These are phyloP conservation scores for Leucosticte australis DNA, from an alignment of 2,113 vertebrate species.

Conservation along the genomic window DNA sequence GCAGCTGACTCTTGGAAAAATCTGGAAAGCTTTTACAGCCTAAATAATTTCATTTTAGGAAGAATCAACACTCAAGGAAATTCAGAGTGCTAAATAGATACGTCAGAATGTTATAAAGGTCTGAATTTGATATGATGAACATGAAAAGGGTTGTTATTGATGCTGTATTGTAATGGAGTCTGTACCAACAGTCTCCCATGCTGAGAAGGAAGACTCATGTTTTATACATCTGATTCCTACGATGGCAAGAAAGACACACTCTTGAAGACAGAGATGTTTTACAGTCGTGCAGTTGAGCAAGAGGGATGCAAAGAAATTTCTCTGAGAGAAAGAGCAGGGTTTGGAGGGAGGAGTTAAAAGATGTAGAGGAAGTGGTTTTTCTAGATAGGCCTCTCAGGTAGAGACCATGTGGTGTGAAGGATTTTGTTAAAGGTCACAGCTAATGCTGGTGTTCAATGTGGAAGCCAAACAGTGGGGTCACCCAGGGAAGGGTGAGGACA, in stretches of 20 bases:
- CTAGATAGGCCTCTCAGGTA: not conserved
- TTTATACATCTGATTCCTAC: not conserved
- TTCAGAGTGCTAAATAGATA: not conserved
- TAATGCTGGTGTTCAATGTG: accelerated
- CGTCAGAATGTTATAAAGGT: not conserved
- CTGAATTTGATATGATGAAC: not conserved
- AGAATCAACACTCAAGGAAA: not conserved
- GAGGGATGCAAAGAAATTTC: not conserved
- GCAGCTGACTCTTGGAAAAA: not conserved
- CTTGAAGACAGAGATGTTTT: not conserved
- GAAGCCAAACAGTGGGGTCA: not conserved
- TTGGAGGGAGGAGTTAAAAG: not conserved
- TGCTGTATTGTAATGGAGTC: not conserved
- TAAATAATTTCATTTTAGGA: not conserved
- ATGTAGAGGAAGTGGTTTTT: accelerated
- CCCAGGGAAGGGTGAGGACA: not conserved
- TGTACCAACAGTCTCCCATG: slow-evolving; percentile 3
- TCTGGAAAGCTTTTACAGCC: not conserved
- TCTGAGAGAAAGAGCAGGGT: not conserved
- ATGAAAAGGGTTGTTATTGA: not conserved
- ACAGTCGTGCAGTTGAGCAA: not conserved
- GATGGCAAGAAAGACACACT: not conserved
- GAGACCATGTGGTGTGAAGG: not conserved
- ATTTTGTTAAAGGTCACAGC: not conserved
- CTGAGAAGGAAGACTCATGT: slow-evolving; percentile 26